Base-by-base conservation (phyloP, 1,140 invertebrate genomes). In the Micrasema minimum region DNA sequence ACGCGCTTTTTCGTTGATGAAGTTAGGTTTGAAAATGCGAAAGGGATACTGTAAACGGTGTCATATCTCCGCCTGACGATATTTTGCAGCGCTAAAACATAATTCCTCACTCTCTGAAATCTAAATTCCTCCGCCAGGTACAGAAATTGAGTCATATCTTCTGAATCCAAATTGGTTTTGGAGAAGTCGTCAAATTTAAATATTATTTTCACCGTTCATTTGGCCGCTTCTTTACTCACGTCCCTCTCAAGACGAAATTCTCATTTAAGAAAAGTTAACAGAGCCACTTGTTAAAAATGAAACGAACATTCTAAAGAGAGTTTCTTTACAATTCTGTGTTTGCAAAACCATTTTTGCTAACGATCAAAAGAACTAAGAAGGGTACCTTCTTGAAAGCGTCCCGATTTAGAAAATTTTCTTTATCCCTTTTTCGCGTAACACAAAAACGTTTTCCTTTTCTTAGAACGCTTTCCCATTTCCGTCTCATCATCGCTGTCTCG, bases 141-240 rank as follows among this genome's bases (percentile, higher is more conserved):
- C 41, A 62, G 26, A 62, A 62, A 62, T 62, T 45, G 59, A 62
- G 62, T 48, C 43, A 65, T 65, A 65, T 65, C 62, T 35, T 48
- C 38, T 35, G 26, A 50, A 65, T 65, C 62, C 12, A 31, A 65
- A 65, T 65, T 65, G 62, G 43, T 20, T 65, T 65, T 43, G 14
- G 23, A 65, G 62, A 22, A 65, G 35, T 65, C 59, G 59, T 62
- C 59, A 65, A 46, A 62, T 62, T 62, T 62, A 62, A 66, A 53
- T 53, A 66, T 53, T 38, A 66, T 66, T 66, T 66, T 66, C 65
- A 66, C 50, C 65, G 65, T 66, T 66, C 50, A 66, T 66, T 66
- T 66, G 35, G 20, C 38, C 50, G n/a, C 37, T 26, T 38, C 43
- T 31, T 53, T 3, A 43, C 18, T 62, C 57, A 11, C 20, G 38